Evolutionary conservation across 92 coral and sea anemone species (phyloP), one percentile per base, ranked within the genome.

Genomic region (Blastomussa wellsi): DNA sequence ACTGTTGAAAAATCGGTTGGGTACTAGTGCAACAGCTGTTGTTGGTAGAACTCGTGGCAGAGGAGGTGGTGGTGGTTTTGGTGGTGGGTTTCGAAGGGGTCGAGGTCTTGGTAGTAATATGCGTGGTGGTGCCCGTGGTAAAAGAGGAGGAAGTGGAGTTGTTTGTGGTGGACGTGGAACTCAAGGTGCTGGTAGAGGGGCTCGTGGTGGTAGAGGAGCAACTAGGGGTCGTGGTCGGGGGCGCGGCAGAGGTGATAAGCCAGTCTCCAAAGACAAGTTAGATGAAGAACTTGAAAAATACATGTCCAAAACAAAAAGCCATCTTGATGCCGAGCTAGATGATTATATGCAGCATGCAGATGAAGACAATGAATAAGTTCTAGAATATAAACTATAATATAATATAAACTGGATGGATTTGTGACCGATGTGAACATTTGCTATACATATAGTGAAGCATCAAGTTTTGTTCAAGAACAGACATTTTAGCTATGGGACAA

Each of bases 241-340:
- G 19, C 88, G 87, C n/a, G 93, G 98, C 29, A 74, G 93, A 64
- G 95, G 93, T 17, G 85, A 70, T 57, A 91, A 91, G 71, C 90
- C 91, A 42, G 94, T 87, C 26, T 91, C 98, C 9, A 93, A 75
- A 79, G 97, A 91, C 78, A 88, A 86, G 70, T 82, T 97, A 28
- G 99, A 97, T 82, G 89, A 87, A 42, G 99, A 97, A 65, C 95
- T 97, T 67, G 99, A 97, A 62, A 87, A 91, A 32, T 97, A 97
- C 74, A 97, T 97, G 99, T 95, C 99, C 22, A 96, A 97, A 53
- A 89, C 96, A 22, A 96, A 94, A 75, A 83, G 97, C 47, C 98
- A 92, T 82, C 92, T 96, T 29, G 98, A 96, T 90, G 96, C 98
- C 15, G 96, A 96, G 68, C 91, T 96, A 16, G 99, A 96, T 79